Evolutionary conservation across 2,888 invertebrate genomes (phyloP).

Genomic region (Lutraria lutraria): DNA sequence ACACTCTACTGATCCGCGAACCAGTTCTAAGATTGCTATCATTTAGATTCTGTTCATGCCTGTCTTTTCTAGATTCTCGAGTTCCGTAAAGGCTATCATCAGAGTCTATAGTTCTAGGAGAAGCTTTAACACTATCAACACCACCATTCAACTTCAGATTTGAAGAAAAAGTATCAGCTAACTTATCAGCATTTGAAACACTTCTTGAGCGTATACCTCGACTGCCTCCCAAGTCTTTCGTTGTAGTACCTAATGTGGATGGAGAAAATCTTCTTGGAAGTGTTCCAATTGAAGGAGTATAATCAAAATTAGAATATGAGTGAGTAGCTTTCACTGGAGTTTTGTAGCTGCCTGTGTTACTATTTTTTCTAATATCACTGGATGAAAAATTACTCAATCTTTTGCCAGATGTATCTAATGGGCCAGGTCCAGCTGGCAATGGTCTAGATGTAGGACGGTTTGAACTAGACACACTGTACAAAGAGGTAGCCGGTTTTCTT

Average conservation of each 20-base stretch:
- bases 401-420: constrained; percentile 75
- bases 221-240: constrained; percentile 47
- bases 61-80: constrained; percentile 67
- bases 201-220: constrained; percentile 70
- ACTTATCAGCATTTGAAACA: constrained; percentile 64
- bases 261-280: constrained; percentile 55
- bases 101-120: constrained; percentile 59
- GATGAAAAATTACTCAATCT: constrained; percentile 62
- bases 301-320: constrained; percentile 61
- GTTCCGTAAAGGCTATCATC: constrained; percentile 54
- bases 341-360: constrained; percentile 56
- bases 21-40: constrained; percentile 58
- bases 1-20: constrained; percentile 64
- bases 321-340: constrained; percentile 77
- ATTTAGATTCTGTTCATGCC: constrained; percentile 55
- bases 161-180: constrained; percentile 50
- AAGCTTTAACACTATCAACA: constrained; percentile 62
- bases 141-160: constrained; percentile 58
- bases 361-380: constrained; percentile 51
- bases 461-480: constrained; percentile 23
- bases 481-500: constrained; percentile 40
- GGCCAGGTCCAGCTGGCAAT: constrained; percentile 79
- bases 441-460: constrained; percentile 67
- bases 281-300: constrained; percentile 57
- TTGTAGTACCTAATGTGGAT: constrained; percentile 40